These are phyloP conservation scores for Zoanthus sansibaricus DNA, from an alignment of 92 coral and sea anemone species.

Conservation along the genomic window DNA sequence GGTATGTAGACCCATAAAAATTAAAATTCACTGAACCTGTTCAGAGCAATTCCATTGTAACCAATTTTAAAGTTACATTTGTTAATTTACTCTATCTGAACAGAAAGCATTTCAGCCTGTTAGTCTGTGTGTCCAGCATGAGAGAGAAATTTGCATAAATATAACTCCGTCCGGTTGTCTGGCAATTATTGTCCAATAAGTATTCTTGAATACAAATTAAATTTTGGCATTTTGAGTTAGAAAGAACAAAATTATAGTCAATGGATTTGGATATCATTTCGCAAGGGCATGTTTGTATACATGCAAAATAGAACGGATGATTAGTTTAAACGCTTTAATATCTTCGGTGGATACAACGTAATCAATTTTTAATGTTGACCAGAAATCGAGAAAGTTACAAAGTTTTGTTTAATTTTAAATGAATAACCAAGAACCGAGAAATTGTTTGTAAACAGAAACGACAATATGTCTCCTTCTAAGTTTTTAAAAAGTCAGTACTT, in stretches of 20 bases:
- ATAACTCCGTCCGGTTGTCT: slow-evolving; percentile 12
- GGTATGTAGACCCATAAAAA: not conserved
- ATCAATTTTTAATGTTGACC: slow-evolving; percentile 3
- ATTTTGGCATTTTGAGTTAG: slow-evolving; percentile 5
- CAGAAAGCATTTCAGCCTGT: not conserved
- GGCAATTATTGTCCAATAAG: slow-evolving; percentile 1
- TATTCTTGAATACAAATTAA: not conserved
- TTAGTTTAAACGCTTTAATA: not conserved
- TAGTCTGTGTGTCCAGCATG: not conserved
- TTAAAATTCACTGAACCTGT: not conserved
- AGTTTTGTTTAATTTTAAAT: not conserved
- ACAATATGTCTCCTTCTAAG: not conserved
- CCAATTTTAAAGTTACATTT: not conserved
- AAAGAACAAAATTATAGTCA: not conserved
- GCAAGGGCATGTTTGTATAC: slow-evolving; percentile 4
- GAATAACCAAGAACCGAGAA: not conserved
- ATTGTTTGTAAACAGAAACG: slow-evolving; percentile 35
- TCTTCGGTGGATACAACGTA: not conserved
- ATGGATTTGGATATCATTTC: not conserved
- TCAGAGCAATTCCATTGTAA: not conserved
- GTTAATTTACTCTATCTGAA: not conserved
- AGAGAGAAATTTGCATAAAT: slow-evolving; percentile 11
- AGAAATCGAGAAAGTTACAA: not conserved
- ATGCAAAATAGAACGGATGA: not conserved
- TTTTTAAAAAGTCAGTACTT: slow-evolving; percentile 19